phyloP scores from a whole-genome alignment of 1,140 invertebrate species.

The Lepidotrigona ventralis region DNA sequence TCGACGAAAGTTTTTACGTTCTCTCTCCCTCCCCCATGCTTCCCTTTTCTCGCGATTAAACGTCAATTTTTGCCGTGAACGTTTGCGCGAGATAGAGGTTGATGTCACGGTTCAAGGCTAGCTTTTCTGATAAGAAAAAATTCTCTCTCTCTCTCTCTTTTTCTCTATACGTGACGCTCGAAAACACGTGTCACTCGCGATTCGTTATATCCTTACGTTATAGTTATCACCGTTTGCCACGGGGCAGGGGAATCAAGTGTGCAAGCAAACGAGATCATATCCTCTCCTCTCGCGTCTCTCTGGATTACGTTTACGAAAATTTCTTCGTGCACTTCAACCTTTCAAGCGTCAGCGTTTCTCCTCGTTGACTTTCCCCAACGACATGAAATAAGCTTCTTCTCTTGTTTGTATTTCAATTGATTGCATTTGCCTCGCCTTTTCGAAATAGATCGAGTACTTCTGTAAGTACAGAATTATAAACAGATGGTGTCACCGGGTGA shows the following conservation, averaged over 20 bases:
- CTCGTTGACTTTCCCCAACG: background rate
- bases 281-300: background rate
- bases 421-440: background rate
- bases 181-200: background rate
- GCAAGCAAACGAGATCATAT: background rate
- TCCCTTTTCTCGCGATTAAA: background rate
- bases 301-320: background rate
- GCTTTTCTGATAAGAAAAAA: background rate
- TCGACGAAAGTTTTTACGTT: background rate
- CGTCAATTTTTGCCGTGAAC: background rate
- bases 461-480: too few relatives aligned
- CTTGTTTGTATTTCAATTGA: background rate
- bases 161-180: background rate
- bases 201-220: background rate
- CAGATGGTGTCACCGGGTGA: too few relatives aligned
- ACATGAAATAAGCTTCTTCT: background rate
- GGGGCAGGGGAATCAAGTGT: background rate
- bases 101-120: slow-evolving; percentile 28
- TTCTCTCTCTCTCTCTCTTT: too few relatives aligned
- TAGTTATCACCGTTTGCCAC: too few relatives aligned
- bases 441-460: too few relatives aligned
- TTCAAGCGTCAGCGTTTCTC: background rate
- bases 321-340: background rate
- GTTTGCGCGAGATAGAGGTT: background rate
- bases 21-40: background rate